phyloP scores from a whole-genome alignment of 1,140 invertebrate species.

The Bombus affinis region DNA sequence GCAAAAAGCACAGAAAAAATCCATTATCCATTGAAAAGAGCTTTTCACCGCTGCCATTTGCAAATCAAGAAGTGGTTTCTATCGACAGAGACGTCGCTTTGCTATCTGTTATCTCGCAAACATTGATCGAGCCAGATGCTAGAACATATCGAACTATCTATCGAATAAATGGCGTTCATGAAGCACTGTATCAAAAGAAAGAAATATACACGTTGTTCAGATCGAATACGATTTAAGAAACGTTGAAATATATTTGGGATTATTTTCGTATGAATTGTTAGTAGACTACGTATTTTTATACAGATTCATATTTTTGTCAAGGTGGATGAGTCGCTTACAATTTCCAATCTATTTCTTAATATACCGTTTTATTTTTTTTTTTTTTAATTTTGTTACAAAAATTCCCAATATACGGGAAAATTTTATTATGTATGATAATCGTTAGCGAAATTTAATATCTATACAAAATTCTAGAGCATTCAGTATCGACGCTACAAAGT shows the following conservation, averaged over 20 bases:
- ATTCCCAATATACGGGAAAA: too few relatives aligned
- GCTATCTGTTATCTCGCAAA: constrained; percentile 15
- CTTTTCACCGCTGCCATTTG: constrained; percentile 25
- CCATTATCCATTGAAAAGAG: constrained; percentile 41
- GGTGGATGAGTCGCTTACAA: too few relatives aligned
- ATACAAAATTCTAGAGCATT: background rate
- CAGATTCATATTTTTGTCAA: too few relatives aligned
- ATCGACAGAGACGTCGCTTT: constrained; percentile 36
- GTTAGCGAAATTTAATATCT: background rate
- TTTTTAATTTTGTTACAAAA: too few relatives aligned
- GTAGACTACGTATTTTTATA: background rate
- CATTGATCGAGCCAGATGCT: constrained; percentile 2
- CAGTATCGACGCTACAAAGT: background rate
- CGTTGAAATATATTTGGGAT: background rate
- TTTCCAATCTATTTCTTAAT: too few relatives aligned
- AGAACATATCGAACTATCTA: constrained; percentile 4
- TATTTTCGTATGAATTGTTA: background rate
- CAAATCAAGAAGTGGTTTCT: constrained; percentile 22
- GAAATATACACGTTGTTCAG: background rate
- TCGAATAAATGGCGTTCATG: background rate
- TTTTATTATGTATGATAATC: too few relatives aligned
- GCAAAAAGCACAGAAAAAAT: constrained; percentile 32
- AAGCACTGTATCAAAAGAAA: background rate
- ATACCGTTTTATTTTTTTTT: too few relatives aligned
- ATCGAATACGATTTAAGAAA: background rate